Percentiles rank a stretch among this genome's conserved stretches.
These are phyloP conservation scores for Paralichthys olivaceus DNA, from an alignment of 2,113 vertebrate genomes.

Conservation along the genomic window DNA sequence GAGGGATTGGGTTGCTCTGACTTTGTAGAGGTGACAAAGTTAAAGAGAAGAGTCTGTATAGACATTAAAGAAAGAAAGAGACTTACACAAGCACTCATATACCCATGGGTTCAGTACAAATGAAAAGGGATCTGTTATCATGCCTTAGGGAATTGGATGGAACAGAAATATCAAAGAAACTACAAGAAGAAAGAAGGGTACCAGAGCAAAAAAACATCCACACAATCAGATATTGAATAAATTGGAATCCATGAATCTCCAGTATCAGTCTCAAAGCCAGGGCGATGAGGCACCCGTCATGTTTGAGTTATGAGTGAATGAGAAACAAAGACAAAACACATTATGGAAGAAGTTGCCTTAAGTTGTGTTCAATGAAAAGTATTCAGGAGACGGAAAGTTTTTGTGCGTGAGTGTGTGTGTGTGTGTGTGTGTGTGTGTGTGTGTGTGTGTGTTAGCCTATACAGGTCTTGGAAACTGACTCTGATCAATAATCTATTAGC, in stretches of 20 bases:
- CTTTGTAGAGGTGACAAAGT: constrained; percentile 46
- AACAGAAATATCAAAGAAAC: constrained; percentile 28
- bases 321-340: background rate
- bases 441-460: background rate
- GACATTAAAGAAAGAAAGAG: constrained; percentile 33
- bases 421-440: background rate
- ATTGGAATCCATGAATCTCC: constrained; percentile 3
- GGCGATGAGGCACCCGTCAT: background rate
- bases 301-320: background rate
- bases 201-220: constrained; percentile 16
- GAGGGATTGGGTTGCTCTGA: constrained; percentile 47
- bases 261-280: background rate
- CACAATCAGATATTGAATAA: constrained; percentile 29
- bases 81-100: background rate
- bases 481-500: constrained; percentile 63
- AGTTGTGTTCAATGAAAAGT: constrained; percentile 12
- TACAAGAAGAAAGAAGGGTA: constrained; percentile 10
- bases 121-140: constrained; percentile 60
- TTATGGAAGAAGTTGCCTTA: background rate
- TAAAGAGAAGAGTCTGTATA: constrained; percentile 50
- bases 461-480: constrained; percentile 15
- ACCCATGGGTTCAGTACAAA: constrained; percentile 35
- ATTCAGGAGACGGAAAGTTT: background rate
- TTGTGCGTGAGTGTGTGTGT: constrained; percentile 5
- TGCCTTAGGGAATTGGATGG: constrained; percentile 44